Base-by-base conservation (phyloP, 2,113 vertebrate genomes). In the Sorex araneus region DNA sequence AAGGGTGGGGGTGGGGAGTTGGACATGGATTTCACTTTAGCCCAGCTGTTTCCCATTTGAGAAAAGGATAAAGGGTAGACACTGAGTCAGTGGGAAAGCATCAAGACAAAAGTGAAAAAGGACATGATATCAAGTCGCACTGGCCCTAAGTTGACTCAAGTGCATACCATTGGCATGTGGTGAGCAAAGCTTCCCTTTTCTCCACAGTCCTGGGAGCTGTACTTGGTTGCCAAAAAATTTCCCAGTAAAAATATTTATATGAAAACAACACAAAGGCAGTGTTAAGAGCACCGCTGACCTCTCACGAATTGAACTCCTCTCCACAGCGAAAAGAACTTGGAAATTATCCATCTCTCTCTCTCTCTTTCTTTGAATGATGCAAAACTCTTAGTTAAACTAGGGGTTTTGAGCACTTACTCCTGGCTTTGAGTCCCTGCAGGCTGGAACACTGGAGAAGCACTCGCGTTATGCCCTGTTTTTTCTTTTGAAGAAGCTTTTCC, bases 41-140 rank as follows among this genome's bases (percentile, higher is more conserved):
- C 47, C 79, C 94, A 95, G 90, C 90, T 97, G 97, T 95, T 96
- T 92, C 89, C 27, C 82, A 96, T 96, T 95, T 92, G 83, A 96
- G 83, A 67, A 95, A 93, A 80, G 94, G 80, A 96, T 81, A 77
- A 94, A 93, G 95, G 79, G 66, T 69, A 94, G 89, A 93, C 91
- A 95, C 94, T 97, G 92, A 95, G 77, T 95, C 94, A 95, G 67
- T 79, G 80, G 87, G 77, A 97, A 97, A 97, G 43, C 70, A 95
- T 94, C 79, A 95, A 71, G 75, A 87, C 90, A 95, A 89, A 95
- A 95, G 92, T 63, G 50, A 60, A 94, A 81, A 96, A 87, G 76
- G n/a, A 88, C 85, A 75, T 45, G 73, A 78, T 82, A 85, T 92
- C 69, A 95, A 93, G 92, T 63, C 86, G 57, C 88, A 63, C 89